Percentiles rank a stretch among this genome's conserved stretches.
phyloP scores from a whole-genome alignment of 2,113 vertebrate species.

The Chaetops frenatus region DNA sequence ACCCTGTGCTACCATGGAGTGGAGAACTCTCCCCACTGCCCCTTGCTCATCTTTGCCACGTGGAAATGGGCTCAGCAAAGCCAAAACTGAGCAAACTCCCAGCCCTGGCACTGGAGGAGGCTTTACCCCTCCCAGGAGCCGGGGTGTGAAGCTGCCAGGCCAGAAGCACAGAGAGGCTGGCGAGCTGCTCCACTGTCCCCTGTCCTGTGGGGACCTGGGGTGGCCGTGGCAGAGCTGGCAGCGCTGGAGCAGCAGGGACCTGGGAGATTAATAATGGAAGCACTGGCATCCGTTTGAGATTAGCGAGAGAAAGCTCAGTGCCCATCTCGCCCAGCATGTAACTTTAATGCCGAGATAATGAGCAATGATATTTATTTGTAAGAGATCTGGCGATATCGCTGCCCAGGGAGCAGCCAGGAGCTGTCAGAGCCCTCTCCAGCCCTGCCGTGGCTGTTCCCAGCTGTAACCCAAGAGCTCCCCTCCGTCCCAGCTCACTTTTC shows the following conservation, averaged over 20 bases:
- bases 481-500: background rate
- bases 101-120: fast-evolving
- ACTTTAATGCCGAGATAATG: constrained; percentile 55
- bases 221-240: background rate
- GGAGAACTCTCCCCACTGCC: background rate
- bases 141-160: background rate
- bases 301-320: constrained; percentile 34
- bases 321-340: constrained; percentile 49
- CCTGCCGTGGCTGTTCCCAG: background rate
- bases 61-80: background rate
- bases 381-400: constrained; percentile 58
- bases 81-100: background rate
- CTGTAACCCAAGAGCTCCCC: background rate
- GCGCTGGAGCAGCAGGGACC: background rate
- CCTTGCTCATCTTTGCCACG: fast-evolving
- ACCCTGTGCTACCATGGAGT: fast-evolving
- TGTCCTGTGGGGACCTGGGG: background rate
- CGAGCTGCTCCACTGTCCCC: background rate
- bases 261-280: constrained; percentile 39
- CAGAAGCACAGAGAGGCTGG: background rate
- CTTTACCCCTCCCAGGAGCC: background rate
- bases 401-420: constrained; percentile 19
- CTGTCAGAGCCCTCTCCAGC: background rate
- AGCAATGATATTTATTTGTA: constrained; percentile 61
- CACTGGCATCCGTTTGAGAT: constrained; percentile 35